Percentiles rank a stretch among this genome's conserved stretches.
phyloP scores from a whole-genome alignment of 2,888 invertebrate species.

The Rhamphomyia laevipes region DNA sequence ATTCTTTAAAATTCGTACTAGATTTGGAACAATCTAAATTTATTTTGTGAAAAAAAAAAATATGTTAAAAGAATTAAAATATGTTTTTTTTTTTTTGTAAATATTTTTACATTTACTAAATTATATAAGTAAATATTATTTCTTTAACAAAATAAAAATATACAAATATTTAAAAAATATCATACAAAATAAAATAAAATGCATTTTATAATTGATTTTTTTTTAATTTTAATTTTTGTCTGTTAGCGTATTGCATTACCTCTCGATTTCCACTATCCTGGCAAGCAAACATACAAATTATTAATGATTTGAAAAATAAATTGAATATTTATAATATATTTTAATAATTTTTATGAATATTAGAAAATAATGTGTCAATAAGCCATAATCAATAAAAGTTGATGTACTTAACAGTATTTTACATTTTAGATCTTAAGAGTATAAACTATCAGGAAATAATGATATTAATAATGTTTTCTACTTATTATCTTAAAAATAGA shows the following conservation, averaged over 20 bases:
- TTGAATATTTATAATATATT: neutral
- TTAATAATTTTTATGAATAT: neutral
- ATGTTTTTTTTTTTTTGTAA: neutral
- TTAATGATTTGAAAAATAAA: constrained; percentile 10
- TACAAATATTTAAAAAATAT: neutral
- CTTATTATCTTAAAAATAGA: no score
- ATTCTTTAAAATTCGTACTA: constrained; percentile 97
- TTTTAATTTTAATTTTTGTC: no score
- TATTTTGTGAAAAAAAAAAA: constrained; percentile 3
- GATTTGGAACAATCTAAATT: constrained; percentile 93
- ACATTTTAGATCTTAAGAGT: no score
- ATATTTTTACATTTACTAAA: neutral
- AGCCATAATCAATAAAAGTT: no score
- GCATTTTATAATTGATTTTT: neutral
- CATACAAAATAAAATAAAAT: neutral
- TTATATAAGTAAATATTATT: neutral
- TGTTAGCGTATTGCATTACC: constrained; percentile 38
- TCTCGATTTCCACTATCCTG: constrained; percentile 62
- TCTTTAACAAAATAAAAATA: neutral
- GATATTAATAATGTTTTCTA: no score
- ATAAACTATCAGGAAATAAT: no score
- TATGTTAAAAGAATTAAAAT: neutral
- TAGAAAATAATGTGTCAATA: no score
- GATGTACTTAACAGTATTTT: no score
- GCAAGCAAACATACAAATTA: constrained; percentile 37